Evolutionary conservation across 2,888 invertebrate species (phyloP).

Genomic region (Troides aeacus): DNA sequence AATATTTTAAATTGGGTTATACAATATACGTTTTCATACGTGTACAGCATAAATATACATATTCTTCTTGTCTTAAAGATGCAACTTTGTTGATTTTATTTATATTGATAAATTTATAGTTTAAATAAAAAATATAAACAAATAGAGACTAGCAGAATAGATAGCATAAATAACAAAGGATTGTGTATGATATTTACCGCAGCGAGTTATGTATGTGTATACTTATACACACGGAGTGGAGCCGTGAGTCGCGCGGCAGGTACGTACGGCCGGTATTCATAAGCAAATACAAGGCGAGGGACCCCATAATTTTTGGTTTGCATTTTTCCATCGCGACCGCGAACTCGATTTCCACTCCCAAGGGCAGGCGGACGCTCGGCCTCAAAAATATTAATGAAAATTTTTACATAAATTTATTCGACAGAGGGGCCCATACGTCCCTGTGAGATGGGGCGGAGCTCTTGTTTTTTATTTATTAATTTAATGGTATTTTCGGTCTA

Average conservation of each 20-base stretch:
- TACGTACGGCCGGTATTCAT: conserved; percentile 68
- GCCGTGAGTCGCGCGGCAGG: conserved; percentile 46
- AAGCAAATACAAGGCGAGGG: conserved; percentile 79
- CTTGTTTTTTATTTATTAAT: conserved; percentile 80
- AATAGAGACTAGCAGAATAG: not conserved
- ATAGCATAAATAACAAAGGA: conserved; percentile 6
- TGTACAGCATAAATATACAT: too few species aligned
- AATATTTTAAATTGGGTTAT: too few species aligned
- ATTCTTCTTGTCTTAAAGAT: not conserved
- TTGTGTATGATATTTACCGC: conserved; percentile 17
- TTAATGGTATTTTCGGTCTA: conserved; percentile 80
- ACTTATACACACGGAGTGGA: conserved; percentile 10
- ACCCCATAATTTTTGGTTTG: conserved; percentile 79
- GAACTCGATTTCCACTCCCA: conserved; percentile 78
- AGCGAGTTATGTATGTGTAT: not conserved
- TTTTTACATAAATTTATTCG: conserved; percentile 81
- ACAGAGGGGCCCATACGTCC: conserved; percentile 73
- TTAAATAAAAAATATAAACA: not conserved
- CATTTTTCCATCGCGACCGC: conserved; percentile 80
- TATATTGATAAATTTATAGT: not conserved
- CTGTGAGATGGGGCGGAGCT: conserved; percentile 65
- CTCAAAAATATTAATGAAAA: conserved; percentile 81
- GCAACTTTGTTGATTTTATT: not conserved
- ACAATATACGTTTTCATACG: too few species aligned
- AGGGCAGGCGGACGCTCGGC: conserved; percentile 75